Conservation (phyloP, 1,140 invertebrate genomes). For the Asbolus verrucosus region DNA sequence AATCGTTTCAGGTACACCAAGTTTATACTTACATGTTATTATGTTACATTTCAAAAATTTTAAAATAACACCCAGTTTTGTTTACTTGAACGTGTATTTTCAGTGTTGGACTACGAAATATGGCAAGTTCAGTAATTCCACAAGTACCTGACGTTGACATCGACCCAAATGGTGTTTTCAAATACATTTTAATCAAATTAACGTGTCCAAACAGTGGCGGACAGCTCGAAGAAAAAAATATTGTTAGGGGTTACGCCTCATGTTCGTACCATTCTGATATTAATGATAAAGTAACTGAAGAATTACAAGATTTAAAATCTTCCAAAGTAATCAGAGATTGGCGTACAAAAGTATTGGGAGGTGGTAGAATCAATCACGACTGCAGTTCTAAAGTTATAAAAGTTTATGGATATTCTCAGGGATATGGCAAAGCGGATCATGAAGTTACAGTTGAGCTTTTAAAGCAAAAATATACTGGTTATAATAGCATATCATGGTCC, state of each 20-base stretch:
- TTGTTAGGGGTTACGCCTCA: conserved; percentile 81
- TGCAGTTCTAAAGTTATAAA: conserved; percentile 78
- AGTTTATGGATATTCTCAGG: conserved; percentile 91
- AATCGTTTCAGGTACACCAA: no score
- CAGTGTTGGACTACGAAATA: neutral
- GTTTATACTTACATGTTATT: no score
- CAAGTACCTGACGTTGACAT: conserved; percentile 82
- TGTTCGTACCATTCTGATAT: conserved; percentile 82
- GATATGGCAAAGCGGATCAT: conserved; percentile 89
- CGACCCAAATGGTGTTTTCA: conserved; percentile 83
- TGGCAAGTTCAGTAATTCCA: conserved; percentile 43
- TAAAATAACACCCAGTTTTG: no score
- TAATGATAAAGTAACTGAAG: conserved; percentile 71
- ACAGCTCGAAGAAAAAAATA: conserved; percentile 69
- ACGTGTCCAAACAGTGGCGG: conserved; percentile 61
- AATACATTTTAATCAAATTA: conserved; percentile 88
- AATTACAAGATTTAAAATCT: conserved; percentile 68
- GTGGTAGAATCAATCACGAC: conserved; percentile 86
- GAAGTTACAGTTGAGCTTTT: conserved; percentile 77
- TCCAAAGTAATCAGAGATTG: conserved; percentile 65
- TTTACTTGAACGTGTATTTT: no score
- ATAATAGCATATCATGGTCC: conserved; percentile 80
- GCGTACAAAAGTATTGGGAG: conserved; percentile 71
- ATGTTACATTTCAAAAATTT: no score
- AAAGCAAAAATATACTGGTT: conserved; percentile 79